A percentile compares a stretch with the other conserved stretches of the same genome.
Conservation (phyloP, 2,888 invertebrate species). For the Drosophila niveifrons region DNA sequence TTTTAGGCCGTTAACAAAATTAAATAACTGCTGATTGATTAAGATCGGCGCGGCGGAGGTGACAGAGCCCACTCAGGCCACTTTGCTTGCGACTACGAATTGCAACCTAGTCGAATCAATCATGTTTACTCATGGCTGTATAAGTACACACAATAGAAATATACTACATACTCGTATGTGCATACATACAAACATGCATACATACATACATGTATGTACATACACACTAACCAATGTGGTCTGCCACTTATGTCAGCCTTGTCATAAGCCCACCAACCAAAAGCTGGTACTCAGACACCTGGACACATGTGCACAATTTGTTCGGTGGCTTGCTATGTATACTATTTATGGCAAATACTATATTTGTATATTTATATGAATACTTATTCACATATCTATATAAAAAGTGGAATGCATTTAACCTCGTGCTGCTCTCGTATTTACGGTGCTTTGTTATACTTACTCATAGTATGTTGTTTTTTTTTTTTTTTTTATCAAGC, state of each 20-base stretch:
- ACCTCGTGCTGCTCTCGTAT: constrained; percentile 13
- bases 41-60: constrained; percentile 53
- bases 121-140: constrained; percentile 49
- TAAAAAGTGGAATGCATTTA: constrained; percentile 29
- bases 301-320: constrained; percentile 52
- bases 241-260: constrained; percentile 25
- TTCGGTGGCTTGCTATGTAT: constrained; percentile 8
- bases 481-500: constrained; percentile 33
- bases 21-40: constrained; percentile 62
- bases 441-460: constrained; percentile 23
- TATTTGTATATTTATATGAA: not conserved
- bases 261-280: constrained; percentile 34
- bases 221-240: constrained; percentile 11
- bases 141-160: constrained; percentile 12
- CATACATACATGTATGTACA: not conserved
- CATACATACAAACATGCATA: not conserved
- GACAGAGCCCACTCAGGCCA: constrained; percentile 34
- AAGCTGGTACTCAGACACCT: constrained; percentile 51
- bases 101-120: constrained; percentile 64
- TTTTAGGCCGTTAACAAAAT: constrained; percentile 59
- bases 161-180: not conserved
- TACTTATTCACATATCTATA: not conserved
- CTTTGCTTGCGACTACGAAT: constrained; percentile 24
- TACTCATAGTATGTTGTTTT: constrained; percentile 6
- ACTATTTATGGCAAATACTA: constrained; percentile 11